Evolutionary conservation across 2,888 invertebrate species (phyloP).

Genomic region (Amphipoea lucens): DNA sequence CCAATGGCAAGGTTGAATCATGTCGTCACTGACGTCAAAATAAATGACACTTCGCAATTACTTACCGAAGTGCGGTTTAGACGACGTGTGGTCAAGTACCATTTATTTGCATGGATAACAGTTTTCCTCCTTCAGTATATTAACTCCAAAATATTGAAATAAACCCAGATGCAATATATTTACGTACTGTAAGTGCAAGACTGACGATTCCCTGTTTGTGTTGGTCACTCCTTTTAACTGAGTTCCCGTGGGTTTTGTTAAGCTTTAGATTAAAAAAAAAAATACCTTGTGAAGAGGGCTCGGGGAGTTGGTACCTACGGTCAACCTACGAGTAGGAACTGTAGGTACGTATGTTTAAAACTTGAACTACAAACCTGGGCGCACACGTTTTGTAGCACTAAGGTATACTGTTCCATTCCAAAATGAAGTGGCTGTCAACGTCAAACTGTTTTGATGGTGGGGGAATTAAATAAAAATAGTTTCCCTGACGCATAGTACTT

Average conservation of each 20-base stretch:
- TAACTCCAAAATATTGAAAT: conserved; percentile 36
- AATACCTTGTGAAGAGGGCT: too few relatives aligned
- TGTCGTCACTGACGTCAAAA: conserved; percentile 49
- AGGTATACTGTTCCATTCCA: not conserved
- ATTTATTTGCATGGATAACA: not conserved
- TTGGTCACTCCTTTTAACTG: conserved; percentile 4
- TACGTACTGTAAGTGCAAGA: not conserved
- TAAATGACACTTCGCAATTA: conserved; percentile 27
- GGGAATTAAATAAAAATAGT: not conserved
- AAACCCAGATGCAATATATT: conserved; percentile 26
- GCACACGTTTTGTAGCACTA: not conserved
- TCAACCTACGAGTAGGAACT: not conserved
- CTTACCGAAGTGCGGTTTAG: conserved; percentile 28
- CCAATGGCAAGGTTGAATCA: conserved; percentile 49
- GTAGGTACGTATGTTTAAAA: not conserved
- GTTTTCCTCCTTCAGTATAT: conserved; percentile 38
- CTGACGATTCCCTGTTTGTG: not conserved
- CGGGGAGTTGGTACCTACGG: not conserved
- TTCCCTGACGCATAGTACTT: not conserved
- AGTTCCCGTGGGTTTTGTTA: not conserved
- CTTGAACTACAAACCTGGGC: not conserved
- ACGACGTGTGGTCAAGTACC: conserved; percentile 2
- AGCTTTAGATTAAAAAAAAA: not conserved
- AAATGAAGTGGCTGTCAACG: not conserved
- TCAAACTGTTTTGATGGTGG: too few relatives aligned